phyloP scores from a whole-genome alignment of 2,797 vertebrate species.

The Semotilus atromaculatus region DNA sequence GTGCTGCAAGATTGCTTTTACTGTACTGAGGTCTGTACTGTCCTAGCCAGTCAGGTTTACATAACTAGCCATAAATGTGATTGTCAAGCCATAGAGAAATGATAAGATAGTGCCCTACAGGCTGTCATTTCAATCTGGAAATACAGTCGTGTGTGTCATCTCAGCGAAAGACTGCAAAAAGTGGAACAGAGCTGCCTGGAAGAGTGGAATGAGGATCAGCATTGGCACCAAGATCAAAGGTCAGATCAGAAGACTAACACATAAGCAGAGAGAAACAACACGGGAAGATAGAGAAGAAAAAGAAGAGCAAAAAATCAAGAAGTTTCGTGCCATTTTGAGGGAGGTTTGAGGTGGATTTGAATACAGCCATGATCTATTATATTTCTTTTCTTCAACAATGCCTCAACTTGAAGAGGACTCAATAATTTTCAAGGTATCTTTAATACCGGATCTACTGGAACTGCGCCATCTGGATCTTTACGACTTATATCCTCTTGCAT shows the following conservation, averaged over 20 bases:
- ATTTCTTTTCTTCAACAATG: slow-evolving; percentile 1
- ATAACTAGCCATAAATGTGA: slow-evolving; percentile 45
- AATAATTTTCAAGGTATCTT: slow-evolving; percentile 4
- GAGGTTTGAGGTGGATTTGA: not conserved
- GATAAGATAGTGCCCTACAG: slow-evolving; percentile 41
- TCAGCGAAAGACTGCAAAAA: not conserved
- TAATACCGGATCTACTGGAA: not conserved
- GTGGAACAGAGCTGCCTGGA: not conserved
- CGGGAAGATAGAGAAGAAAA: not conserved
- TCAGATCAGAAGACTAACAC: not conserved
- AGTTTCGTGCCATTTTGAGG: not conserved
- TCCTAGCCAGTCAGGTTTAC: slow-evolving; percentile 8
- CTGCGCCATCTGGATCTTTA: not conserved
- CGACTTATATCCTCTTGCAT: slow-evolving; percentile 8
- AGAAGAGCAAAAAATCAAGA: not conserved
- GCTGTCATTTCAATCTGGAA: not conserved
- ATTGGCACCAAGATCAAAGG: slow-evolving; percentile 27
- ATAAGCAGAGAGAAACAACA: not conserved
- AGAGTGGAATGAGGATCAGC: not conserved
- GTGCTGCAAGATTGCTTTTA: not conserved
- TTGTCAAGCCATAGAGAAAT: slow-evolving; percentile 2
- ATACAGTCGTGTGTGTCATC: not conserved
- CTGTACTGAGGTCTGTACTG: slow-evolving; percentile 10
- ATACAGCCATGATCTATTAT: not conserved
- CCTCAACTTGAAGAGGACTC: not conserved